These are phyloP conservation scores for Menura novaehollandiae DNA, from an alignment of 2,113 vertebrate species.

Conservation along the genomic window DNA sequence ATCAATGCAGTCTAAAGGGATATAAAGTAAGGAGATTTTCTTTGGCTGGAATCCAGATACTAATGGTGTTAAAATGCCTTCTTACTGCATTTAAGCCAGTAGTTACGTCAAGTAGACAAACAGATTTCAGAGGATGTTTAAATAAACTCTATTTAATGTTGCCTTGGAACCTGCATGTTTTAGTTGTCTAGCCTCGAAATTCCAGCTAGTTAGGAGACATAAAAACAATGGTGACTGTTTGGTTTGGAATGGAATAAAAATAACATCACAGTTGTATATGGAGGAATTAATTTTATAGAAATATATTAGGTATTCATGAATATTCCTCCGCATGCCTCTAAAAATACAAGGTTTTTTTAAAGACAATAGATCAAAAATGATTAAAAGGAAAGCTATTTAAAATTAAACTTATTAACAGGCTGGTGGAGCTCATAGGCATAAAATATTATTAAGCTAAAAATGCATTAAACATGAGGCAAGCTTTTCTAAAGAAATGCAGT, in stretches of 20 bases:
- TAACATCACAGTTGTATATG: neutral
- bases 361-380: neutral
- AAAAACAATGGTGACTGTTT: neutral
- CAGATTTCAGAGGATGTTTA: conserved; percentile 71
- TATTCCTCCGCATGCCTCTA: neutral
- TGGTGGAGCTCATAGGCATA: neutral
- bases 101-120: conserved; percentile 74
- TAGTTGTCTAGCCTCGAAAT: neutral
- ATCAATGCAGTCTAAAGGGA: conserved; percentile 57
- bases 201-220: neutral
- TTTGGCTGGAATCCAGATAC: conserved; percentile 72
- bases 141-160: conserved; percentile 71
- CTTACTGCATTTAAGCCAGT: conserved; percentile 69
- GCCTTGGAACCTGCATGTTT: conserved; percentile 29
- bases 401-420: neutral
- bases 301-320: neutral
- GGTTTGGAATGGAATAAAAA: neutral
- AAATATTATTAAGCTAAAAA: neutral
- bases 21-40: conserved; percentile 63
- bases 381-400: neutral
- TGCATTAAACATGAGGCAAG: neutral
- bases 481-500: neutral
- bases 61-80: conserved; percentile 72
- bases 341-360: neutral
- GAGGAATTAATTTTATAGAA: neutral